A percentile compares a stretch with the other conserved stretches of the same genome.
Evolutionary conservation across 2,113 vertebrate species (phyloP).

Genomic region (Solenodon paradoxus): DNA sequence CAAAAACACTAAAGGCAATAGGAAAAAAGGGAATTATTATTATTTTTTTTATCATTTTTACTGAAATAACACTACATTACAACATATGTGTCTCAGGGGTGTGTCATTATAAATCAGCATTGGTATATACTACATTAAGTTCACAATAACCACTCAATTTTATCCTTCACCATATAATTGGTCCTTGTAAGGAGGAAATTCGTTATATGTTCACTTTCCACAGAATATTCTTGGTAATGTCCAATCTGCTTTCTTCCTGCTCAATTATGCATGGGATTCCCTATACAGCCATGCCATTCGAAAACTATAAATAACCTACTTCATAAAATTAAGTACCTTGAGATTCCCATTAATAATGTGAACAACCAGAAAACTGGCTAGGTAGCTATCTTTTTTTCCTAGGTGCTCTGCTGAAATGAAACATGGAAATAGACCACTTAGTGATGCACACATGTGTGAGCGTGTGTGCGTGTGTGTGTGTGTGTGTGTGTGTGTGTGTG

Average conservation of each 20-base stretch:
- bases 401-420: neutral
- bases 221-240: neutral
- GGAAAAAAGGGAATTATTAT: neutral
- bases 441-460: neutral
- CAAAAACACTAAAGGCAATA: neutral
- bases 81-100: too few species aligned
- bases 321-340: neutral
- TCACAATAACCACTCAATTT: too few species aligned
- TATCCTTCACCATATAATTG: too few species aligned
- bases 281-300: neutral
- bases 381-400: neutral
- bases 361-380: neutral
- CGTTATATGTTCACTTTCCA: neutral
- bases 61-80: too few species aligned
- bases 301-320: constrained; percentile 6
- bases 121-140: too few species aligned
- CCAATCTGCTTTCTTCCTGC: neutral
- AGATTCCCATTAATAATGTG: neutral
- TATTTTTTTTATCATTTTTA: too few species aligned
- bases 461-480: neutral
- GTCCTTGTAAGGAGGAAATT: too few species aligned
- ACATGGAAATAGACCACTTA: neutral
- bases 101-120: too few species aligned
- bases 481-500: neutral
- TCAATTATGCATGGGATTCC: neutral